Base-by-base conservation (phyloP, 2,113 vertebrate genomes). In the Stigmatopora nigra region DNA sequence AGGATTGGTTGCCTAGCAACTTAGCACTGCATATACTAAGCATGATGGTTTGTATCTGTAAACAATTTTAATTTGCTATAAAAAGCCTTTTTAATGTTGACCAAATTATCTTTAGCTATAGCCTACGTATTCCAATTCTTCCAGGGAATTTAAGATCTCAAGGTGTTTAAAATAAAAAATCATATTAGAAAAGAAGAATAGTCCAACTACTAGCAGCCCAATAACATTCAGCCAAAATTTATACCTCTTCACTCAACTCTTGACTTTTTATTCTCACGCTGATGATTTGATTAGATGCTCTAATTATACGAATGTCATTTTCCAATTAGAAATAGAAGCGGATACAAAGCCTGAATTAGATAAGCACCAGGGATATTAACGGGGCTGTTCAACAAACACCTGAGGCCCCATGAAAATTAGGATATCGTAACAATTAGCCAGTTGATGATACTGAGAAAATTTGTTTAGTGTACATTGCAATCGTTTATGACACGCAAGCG, bases 281-380 rank as follows among this genome's bases (percentile, higher is more conserved):
- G 62, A 74, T 57, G 72, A 69, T 72, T 78, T 76, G 69, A 80
- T 75, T 67, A 73, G 64, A 74, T 48, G 31, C 62, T 52, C 61
- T 72, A 73, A 82, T 78, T 69, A 78, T 36, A 68, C 69, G 36
- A 70, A 83, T 67, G 71, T 6, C 20, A 73, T 65, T 75, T 76
- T 73, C 71, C 38, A 70, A 81, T 81, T 73, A 66, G 53, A 77
- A 78, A 61, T 14, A 46, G 36, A n/a, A n/a, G n/a, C 61, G 51
- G 46, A 71, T 61, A 22, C 22, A 7, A 7, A 11, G 15, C 31
- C 53, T 9, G n/a, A 70, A 53, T 69, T 45, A 46, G 52, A 60
- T 13, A 7, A 49, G 14, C 58, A 63, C 56, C 49, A 60, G 9
- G 20, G 38, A 52, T 53, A 31, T 31, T 14, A 25, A 56, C 13